Evolutionary conservation across 2,797 vertebrate species (phyloP), one percentile per base, ranked within the genome.

Genomic region (Cirrhinus molitorella): DNA sequence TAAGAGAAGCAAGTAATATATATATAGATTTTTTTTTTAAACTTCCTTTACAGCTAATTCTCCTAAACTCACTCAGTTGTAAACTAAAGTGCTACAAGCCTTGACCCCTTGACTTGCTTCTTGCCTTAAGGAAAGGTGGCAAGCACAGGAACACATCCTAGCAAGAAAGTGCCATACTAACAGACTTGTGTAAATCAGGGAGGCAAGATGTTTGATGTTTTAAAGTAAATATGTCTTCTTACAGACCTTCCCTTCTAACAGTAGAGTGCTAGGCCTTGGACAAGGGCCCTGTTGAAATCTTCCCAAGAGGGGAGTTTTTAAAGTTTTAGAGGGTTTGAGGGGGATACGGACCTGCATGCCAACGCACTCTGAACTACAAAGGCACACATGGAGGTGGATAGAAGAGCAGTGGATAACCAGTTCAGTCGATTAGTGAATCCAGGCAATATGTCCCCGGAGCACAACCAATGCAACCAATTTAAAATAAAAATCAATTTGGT

Each of bases 271-370:
- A 90, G 86, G 83, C 85, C 49, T 91, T 86, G 90, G 92, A 93
- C 92, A 89, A 88, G 86, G 83, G 91, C 88, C 89, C 87, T 89
- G 93, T 93, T 92, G 89, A 93, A 90, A 90, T 89, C 79, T 81
- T 80, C 31, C 85, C 80, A 87, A 79, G 65, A 88, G 59, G 85
- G 85, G 87, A 82, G 88, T 91, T 88, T 87, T 91, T 87, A 87
- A 83, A 73, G 83, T 83, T 91, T 90, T 85, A 67, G 79, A 71
- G 47, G 85, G 83, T 89, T 87, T 82, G 63, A 82, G 85, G 70
- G 61, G 57, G 40, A 86, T 67, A 76, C 4, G 70, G 85, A 87
- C 84, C 79, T 79, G 84, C 78, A 86, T 88, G 79, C 77, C 80
- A 88, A 86, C 83, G 75, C 66, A 66, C 63, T 53, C 47, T 76